These are phyloP conservation scores for Neolamprologus sp. DNA, from an alignment of 2,113 vertebrate genomes.

Conservation along the genomic window DNA sequence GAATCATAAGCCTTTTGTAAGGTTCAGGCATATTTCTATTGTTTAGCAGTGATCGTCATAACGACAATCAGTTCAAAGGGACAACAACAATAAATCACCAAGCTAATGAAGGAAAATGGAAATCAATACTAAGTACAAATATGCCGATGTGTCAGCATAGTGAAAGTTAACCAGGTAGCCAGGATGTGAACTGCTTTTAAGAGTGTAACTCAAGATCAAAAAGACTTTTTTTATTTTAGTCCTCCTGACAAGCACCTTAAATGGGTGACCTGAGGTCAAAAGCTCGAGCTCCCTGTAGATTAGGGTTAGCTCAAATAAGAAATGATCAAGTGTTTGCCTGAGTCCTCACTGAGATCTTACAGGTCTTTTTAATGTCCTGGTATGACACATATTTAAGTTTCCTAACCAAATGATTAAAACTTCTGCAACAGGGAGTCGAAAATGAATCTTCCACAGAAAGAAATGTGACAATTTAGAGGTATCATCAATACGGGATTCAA, in stretches of 20 bases:
- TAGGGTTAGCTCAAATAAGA: not conserved
- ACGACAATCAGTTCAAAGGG: not conserved
- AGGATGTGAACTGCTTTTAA: not conserved
- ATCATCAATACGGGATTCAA: not conserved
- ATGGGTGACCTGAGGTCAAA: not conserved
- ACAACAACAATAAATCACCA: not conserved
- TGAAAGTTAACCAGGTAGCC: not conserved
- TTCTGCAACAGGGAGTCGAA: not conserved
- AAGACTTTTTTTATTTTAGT: not conserved
- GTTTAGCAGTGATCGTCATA: not conserved
- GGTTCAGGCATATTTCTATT: not conserved
- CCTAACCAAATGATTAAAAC: not conserved
- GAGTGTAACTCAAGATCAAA: not conserved
- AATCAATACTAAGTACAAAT: not conserved
- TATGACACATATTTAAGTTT: not conserved
- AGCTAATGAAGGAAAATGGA: not conserved
- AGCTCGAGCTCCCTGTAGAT: not conserved
- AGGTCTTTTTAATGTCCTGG: not conserved
- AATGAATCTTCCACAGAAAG: not conserved
- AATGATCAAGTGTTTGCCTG: not conserved
- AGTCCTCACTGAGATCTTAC: not conserved
- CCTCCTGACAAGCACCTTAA: rapidly evolving
- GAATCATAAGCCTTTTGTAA: not conserved
- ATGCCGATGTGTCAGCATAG: not conserved
- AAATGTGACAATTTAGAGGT: not conserved